Evolutionary conservation across 2,888 invertebrate genomes (phyloP), one percentile per base, ranked within the genome.

Genomic region (Cancer borealis): DNA sequence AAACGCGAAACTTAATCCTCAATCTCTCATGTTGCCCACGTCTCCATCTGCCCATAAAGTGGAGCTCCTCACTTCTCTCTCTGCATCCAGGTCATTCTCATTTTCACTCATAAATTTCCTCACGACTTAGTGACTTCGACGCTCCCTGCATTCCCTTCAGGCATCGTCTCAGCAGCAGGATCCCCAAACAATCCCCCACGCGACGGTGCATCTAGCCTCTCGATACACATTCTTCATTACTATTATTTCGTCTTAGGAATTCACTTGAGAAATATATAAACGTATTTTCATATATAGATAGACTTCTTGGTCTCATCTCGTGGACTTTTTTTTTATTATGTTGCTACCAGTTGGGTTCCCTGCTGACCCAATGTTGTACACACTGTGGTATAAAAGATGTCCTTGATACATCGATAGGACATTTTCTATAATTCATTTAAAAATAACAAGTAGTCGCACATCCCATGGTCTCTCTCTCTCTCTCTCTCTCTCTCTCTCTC

Each of bases 21-120:
- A n/a, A 14, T 66, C n/a, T 66, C 66, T 66, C 66, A 66, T 66
- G 66, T 66, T n/a, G 66, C 66, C 66, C 66, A 66, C 66, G 66
- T 66, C n/a, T 66, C 66, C 66, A 66, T 66, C 66, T 66, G 21
- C 66, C 6, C 66, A n/a, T 66, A 66, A 66, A 66, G n/a, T 66
- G 66, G 21, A 66, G 66, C 66, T 66, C 66, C 21, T 21, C 21
- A 14, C n/a, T 21, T n/a, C 66, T n/a, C 66, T 54, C 54, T 54
- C 54, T 54, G 14, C 79, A 6, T 79, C 6, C 30, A n/a, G 8
- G 79, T 79, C 79, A 4, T 79, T 79, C 79, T 79, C 79, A 26
- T 30, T 26, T 79, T 30, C 5, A 30, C 79, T 79, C 79, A 79
- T 79, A 79, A 79, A 79, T 79, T 79, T 79, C 30, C 30, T 10